Percentiles rank a stretch among this genome's conserved stretches.
phyloP scores from a whole-genome alignment of 92 coral and sea anemone species.

The Paragorgia papillata region DNA sequence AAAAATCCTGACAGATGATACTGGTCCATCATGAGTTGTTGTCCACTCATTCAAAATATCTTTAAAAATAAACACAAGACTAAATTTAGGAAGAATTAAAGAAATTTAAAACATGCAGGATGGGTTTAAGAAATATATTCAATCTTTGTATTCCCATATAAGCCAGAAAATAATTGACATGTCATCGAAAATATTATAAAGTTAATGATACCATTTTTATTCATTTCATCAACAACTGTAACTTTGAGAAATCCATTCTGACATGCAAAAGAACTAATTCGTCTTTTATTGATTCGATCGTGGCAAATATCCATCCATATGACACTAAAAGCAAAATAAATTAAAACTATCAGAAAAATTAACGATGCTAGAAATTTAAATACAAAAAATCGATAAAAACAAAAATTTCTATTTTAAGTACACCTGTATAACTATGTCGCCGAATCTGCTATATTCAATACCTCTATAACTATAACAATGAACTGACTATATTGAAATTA shows the following conservation, averaged over 20 bases:
- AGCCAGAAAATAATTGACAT: too few relatives aligned
- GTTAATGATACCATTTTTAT: slow-evolving; percentile 3
- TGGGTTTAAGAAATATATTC: too few relatives aligned
- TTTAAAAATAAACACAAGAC: not conserved
- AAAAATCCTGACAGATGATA: slow-evolving; percentile 80
- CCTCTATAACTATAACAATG: too few relatives aligned
- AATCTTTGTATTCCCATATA: too few relatives aligned
- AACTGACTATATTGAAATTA: too few relatives aligned
- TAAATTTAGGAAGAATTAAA: not conserved
- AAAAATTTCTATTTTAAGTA: too few relatives aligned
- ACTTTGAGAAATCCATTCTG: slow-evolving; percentile 84
- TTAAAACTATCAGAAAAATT: not conserved
- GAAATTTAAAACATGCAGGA: not conserved
- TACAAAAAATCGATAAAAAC: too few relatives aligned
- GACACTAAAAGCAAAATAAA: slow-evolving; percentile 67
- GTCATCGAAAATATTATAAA: not conserved
- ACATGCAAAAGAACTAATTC: slow-evolving; percentile 81
- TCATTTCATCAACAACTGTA: slow-evolving; percentile 55
- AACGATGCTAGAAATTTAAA: not conserved
- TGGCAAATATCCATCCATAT: slow-evolving; percentile 80
- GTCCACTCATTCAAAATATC: slow-evolving; percentile 48
- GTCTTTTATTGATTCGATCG: slow-evolving; percentile 35
- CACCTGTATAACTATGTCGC: too few relatives aligned
- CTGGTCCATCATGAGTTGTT: slow-evolving; percentile 86
- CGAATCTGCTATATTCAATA: too few relatives aligned